phyloP scores from a whole-genome alignment of 2,797 vertebrate species.

The Mycteria americana region DNA sequence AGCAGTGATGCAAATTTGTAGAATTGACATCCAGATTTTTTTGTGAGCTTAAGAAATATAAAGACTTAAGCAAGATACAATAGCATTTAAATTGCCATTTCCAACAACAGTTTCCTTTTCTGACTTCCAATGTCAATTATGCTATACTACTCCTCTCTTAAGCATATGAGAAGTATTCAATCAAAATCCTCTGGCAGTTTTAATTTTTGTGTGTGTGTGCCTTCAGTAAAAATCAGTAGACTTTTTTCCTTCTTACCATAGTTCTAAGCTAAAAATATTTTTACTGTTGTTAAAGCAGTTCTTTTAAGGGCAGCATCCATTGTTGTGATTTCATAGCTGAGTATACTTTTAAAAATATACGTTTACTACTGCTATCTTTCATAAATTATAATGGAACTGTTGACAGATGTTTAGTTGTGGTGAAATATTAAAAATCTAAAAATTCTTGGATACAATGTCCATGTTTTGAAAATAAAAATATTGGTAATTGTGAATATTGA shows the following conservation, averaged over 20 bases:
- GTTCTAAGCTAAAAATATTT: not conserved
- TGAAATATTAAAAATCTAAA: not conserved
- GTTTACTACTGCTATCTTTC: not conserved
- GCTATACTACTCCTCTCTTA: not conserved
- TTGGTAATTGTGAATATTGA: constrained; percentile 49
- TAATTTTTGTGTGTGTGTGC: not conserved
- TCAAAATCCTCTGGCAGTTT: not conserved
- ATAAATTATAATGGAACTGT: not conserved
- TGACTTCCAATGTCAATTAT: not conserved
- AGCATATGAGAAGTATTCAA: not conserved
- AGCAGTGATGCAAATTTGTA: not conserved
- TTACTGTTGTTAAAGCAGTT: not conserved
- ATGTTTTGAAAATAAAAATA: constrained; percentile 41
- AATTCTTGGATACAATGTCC: not conserved
- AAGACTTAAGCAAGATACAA: not conserved
- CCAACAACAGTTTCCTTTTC: not conserved
- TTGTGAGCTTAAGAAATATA: not conserved
- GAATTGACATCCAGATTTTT: not conserved
- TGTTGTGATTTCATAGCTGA: not conserved
- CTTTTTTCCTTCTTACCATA: not conserved
- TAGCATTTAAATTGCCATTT: not conserved
- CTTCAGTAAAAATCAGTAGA: not conserved
- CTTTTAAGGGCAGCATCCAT: not conserved
- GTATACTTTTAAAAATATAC: not conserved
- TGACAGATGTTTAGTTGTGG: not conserved